phyloP scores from a whole-genome alignment of 2,797 vertebrate genomes.

The Pitangus sulphuratus region DNA sequence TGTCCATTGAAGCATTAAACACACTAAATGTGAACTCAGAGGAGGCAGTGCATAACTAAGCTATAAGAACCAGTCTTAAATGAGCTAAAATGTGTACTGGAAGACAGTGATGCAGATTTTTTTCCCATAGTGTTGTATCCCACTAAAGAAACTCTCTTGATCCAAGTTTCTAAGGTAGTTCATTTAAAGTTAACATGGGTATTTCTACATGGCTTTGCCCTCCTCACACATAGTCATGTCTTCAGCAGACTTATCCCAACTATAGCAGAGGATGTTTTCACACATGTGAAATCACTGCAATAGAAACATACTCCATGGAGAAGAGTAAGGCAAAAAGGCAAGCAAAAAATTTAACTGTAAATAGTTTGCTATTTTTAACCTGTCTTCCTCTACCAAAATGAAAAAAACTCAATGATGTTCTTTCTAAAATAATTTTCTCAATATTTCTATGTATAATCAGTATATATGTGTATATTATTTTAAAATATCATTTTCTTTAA shows the following conservation, averaged over 20 bases:
- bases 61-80: not conserved
- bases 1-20: not conserved
- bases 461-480: not conserved
- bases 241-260: not conserved
- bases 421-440: not conserved
- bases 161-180: not conserved
- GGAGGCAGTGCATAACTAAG: not conserved
- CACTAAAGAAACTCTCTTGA: not conserved
- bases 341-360: not conserved
- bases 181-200: not conserved
- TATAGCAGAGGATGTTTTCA: not conserved
- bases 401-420: not conserved
- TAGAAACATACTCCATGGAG: not conserved
- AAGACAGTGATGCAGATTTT: not conserved
- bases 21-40: not conserved
- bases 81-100: not conserved
- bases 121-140: not conserved
- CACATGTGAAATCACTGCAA: not conserved
- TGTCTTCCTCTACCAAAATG: not conserved
- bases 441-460: not conserved
- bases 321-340: not conserved
- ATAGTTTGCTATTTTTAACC: not conserved
- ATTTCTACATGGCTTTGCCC: not conserved
- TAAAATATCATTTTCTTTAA: not conserved
- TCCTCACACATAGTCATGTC: fast-evolving